Base-by-base conservation (phyloP, 2,797 vertebrate species). In the Muraenolepis orangiensis region DNA sequence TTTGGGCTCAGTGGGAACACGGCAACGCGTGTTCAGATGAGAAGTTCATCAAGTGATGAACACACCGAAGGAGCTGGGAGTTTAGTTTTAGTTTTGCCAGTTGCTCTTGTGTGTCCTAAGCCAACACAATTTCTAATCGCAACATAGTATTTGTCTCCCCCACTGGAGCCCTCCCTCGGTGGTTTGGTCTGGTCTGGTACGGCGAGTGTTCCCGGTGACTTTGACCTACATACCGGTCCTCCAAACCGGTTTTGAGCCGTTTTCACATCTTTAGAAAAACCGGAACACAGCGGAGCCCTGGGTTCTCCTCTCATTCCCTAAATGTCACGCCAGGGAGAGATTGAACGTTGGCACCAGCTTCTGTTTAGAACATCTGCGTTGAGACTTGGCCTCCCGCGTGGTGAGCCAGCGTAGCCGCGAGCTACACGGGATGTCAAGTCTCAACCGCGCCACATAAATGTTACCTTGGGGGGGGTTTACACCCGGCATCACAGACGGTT, bases 271-370 rank as follows among this genome's bases (percentile, higher is more conserved):
- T 26, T n/a, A n/a, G n/a, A n/a, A n/a, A n/a, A n/a, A 4, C 57
- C 73, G 68, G 74, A 76, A 74, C 78, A 57, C 79, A 73, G 69
- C 74, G 72, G 74, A 69, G 70, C 57, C 57, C 70, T 31, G 38
- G 30, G 69, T 13, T 70, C 61, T 70, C 64, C 13, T 73, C 32
- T 40, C 66, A 46, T 13, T 11, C 57, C 23, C 29, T 73, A 78
- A 82, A 85, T 80, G 78, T 81, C 74, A 75, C 20, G 12, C 6
- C 69, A 72, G 70, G 46, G 70, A 71, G 66, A 77, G 31, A 38
- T n/a, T n/a, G n/a, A 76, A 80, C 84, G 78, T 85, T 81, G 75
- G 51, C 72, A 20, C 36, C 31, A 69, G 30, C 74, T 71, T 81
- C 71, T 83, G 74, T 80, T 36, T 74, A 74, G n/a, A 75, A 75